Evolutionary conservation across 2,113 vertebrate genomes (phyloP).

Genomic region (Pterocles burchelli): DNA sequence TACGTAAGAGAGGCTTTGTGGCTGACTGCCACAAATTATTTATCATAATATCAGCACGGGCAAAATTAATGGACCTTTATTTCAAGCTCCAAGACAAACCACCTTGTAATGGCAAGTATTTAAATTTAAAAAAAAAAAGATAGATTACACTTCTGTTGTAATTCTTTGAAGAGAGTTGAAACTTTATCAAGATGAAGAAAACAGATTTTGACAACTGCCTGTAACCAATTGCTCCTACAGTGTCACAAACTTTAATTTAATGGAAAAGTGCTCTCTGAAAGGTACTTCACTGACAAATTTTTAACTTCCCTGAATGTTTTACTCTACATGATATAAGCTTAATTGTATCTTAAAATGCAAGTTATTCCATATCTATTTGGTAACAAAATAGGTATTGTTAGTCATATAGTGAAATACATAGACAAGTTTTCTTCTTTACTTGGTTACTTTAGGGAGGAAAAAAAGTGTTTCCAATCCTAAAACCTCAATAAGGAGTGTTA

Average conservation of each 20-base stretch:
- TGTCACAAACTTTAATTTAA: background rate
- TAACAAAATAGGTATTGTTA: background rate
- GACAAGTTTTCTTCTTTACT: background rate
- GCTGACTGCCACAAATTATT: constrained; percentile 23
- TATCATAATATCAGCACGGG: background rate
- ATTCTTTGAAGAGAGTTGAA: background rate
- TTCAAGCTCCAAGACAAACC: constrained; percentile 35
- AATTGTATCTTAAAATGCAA: background rate
- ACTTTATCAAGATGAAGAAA: background rate
- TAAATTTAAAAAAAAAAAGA: background rate
- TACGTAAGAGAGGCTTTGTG: background rate
- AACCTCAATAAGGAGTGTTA: background rate
- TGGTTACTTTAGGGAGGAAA: background rate
- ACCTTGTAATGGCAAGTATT: background rate
- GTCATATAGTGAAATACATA: background rate
- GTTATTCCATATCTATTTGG: background rate
- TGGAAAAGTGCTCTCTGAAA: background rate
- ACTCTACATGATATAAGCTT: background rate
- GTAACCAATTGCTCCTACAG: background rate
- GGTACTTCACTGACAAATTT: background rate
- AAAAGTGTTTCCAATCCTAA: background rate
- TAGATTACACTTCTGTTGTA: background rate
- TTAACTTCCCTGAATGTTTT: background rate
- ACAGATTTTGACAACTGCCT: background rate
- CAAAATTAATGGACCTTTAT: constrained; percentile 31